phyloP scores from a whole-genome alignment of 2,113 vertebrate species.

The Barnardius zonarius region DNA sequence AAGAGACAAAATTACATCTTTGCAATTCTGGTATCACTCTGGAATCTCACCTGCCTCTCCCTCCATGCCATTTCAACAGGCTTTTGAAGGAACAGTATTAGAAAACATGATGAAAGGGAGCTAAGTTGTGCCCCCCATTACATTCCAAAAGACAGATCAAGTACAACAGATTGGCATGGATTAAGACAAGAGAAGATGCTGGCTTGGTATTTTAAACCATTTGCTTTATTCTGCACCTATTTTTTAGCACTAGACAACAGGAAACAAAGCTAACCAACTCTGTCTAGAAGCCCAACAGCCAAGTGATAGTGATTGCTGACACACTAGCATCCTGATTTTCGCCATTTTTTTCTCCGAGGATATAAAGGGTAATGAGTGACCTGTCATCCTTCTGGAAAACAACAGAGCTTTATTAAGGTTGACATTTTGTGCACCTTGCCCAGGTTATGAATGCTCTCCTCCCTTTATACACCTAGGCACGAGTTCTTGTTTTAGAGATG shows the following conservation, averaged over 20 bases:
- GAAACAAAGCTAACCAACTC: neutral
- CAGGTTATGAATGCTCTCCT: neutral
- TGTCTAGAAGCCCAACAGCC: neutral
- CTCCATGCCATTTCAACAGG: neutral
- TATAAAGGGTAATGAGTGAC: neutral
- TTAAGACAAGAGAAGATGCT: neutral
- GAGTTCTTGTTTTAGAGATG: neutral
- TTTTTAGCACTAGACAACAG: neutral
- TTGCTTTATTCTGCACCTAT: neutral
- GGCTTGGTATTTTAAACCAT: neutral
- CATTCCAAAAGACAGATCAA: neutral
- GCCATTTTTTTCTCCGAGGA: neutral
- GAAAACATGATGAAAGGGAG: neutral
- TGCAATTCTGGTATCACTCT: neutral
- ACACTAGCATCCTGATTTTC: neutral
- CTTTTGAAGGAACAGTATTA: neutral
- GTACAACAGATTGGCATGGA: neutral
- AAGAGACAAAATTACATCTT: constrained; percentile 6
- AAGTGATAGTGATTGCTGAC: neutral
- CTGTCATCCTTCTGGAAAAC: neutral
- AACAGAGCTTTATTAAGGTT: neutral
- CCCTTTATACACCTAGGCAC: neutral
- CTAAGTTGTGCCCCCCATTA: neutral
- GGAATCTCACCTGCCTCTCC: constrained; percentile 22
- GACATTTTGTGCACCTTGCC: neutral